Base-by-base conservation (phyloP, 2,797 vertebrate species). In the Geotrypetes seraphini region DNA sequence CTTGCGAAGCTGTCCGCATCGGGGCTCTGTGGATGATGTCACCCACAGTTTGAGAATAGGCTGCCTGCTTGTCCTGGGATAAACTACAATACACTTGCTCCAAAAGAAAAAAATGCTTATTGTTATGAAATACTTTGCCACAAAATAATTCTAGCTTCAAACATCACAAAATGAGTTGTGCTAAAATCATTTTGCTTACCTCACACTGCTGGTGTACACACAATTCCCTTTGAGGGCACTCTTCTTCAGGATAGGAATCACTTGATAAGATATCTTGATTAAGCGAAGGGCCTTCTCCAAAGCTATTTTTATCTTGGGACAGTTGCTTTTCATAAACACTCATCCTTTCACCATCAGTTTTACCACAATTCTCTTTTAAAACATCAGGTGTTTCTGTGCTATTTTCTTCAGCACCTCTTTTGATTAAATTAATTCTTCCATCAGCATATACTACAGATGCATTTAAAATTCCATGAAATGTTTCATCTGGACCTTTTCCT, bases 191-290 rank as follows among this genome's bases (percentile, higher is more conserved):
- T 16, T 10, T 5, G 28, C 8, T 42, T 69, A 84, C 81, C 71
- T 76, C 75, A 37, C 60, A 64, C 7, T 53, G 60, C 22, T 39
- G 56, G 40, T 60, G 53, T n/a, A 71, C 33, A 24, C 47, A 60
- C 4, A 62, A 64, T 35, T 85, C 75, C 31, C 74, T 81, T 13
- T 53, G 63, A 3, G 75, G 61, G 40, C 18, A 34, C 9, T 60
- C 71, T 9, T 71, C 75, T 9, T 75, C 61, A 1, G 38, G 28
- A 19, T 25, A 53, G 11, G 58, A 66, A 29, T 52, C 25, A 1
- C 29, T 61, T 12, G 39, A 53, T 3, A 38, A 19, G 10, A 25
- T 25, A 12, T 28, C 48, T 17, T 32, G 8, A 21, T 57, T 44
- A n/a, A 37, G 5, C 29, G 18, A 22, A 7, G 39, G n/a, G n/a